Base-by-base conservation (phyloP, 2,888 invertebrate genomes). In the Corythucha ciliata region DNA sequence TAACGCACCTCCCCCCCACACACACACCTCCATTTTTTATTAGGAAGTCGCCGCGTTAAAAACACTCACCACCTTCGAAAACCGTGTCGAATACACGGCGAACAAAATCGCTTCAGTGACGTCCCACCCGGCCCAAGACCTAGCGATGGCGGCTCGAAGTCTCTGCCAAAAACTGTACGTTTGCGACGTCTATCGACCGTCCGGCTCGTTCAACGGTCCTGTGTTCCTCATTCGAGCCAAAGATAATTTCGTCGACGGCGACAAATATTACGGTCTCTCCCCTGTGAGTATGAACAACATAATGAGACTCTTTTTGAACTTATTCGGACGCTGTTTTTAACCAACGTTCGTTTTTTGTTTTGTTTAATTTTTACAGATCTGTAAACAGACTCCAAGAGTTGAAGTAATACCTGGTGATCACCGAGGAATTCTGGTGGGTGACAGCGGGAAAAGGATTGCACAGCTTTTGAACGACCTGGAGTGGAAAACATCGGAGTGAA, bases 211-310 rank as follows among this genome's bases (percentile, higher is more conserved):
- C 63, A 71, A 69, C 58, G 83, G 83, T 59, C 75, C 80, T 58
- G 79, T 93, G 21, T 79, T 81, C 48, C 76, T 97, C 58, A 77
- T 96, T 64, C 83, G 85, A 66, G 93, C 94, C 53, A 79, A 80
- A 63, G 87, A 91, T 66, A 90, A 86, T 70, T 87, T 82, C 66
- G 82, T 85, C 57, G 75, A 81, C 64, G 72, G 91, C 58, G 83
- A 81, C 45, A 45, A 37, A 12, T 44, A 45, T 32, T 97, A 96
- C 70, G 91, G 90, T 52, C 76, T 97, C 60, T 77, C 80, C 63
- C 77, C 81, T 72, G 91, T 92, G 73, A 74, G 74, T 67, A n/a
- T n/a, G n/a, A n/a, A n/a, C n/a, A n/a, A n/a, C n/a, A n/a, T n/a
- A n/a, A n/a, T n/a, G n/a, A n/a, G n/a, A n/a, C n/a, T n/a, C n/a